A percentile compares a stretch with the other conserved stretches of the same genome.
phyloP scores from a whole-genome alignment of 2,888 invertebrate genomes.

The Julus scandinavius region DNA sequence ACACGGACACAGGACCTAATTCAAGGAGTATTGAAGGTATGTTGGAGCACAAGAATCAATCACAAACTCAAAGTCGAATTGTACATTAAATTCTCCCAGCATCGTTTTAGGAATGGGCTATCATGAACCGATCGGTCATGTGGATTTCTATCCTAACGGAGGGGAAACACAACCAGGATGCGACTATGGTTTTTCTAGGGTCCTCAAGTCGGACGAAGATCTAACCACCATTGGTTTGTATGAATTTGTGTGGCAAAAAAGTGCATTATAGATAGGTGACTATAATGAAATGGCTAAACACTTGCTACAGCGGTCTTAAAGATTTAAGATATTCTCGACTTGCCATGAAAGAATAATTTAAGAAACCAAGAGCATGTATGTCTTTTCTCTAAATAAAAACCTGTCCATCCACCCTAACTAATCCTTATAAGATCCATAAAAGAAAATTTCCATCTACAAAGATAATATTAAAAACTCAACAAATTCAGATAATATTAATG shows the following conservation, averaged over 20 bases:
- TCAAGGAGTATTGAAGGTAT: constrained; percentile 75
- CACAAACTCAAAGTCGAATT: neutral
- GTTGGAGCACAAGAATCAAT: neutral
- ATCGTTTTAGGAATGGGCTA: constrained; percentile 62
- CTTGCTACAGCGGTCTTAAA: no score
- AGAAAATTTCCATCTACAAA: no score
- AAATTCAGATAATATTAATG: neutral
- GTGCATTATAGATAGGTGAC: no score
- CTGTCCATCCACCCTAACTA: no score
- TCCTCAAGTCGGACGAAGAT: constrained; percentile 69
- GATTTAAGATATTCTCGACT: no score
- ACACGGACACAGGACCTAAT: constrained; percentile 88
- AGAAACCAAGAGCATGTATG: no score
- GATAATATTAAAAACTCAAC: neutral
- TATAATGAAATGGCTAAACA: no score
- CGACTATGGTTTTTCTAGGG: constrained; percentile 72
- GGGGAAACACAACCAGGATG: constrained; percentile 67
- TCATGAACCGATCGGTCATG: constrained; percentile 63
- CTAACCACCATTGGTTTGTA: neutral
- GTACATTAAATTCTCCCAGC: neutral
- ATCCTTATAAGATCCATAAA: no score
- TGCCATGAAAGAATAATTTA: no score
- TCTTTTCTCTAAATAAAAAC: no score
- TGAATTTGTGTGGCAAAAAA: neutral
- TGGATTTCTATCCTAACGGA: constrained; percentile 67